Evolutionary conservation across 1,140 invertebrate genomes (phyloP), one percentile per base, ranked within the genome.

Genomic region (Pseudomyrmex pallidus): DNA sequence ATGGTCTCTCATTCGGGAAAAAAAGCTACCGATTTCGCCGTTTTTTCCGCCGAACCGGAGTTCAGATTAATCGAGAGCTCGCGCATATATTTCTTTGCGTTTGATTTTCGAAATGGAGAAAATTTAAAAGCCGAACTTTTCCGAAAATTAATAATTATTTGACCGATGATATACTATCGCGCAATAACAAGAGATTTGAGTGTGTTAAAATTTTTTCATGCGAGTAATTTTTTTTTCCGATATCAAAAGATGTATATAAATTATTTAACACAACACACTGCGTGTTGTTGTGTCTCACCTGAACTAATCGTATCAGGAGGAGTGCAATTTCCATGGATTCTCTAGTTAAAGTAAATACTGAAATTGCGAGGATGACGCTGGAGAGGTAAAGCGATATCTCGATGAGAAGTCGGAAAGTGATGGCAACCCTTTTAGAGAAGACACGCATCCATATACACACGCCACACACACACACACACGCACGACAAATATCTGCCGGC

Each of bases 31-130:
- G 54, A 80, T 80, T 59, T 46, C 5, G 0, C n/a, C 48, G 76
- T 78, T 78, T 59, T 70, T 59, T 20, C 2, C 13, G 20, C 7
- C 66, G 54, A 8, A 12, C 17, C 66, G 20, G 15, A 80, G 54
- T 62, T 78, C 17, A 10, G 76, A 72, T 72, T 70, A 72, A 72
- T 72, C 44, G 66, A 48, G 20, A 72, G 15, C n/a, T 17, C 66
- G 54, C 44, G 56, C 66, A 59, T 80, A 72, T 61, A 35, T 35
- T 35, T 35, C 72, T 59, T 50, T 66, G 59, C 35, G 52, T 48
- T 9, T 54, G 17, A 66, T 52, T 35, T 12, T 17, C 57, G 44
- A 74, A 50, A 74, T 25, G 12, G 57, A 4, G 13, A 20, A 17
- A 22, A 56, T 15, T 15, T 50, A 70, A 50, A 59, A 59, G 70